Evolutionary conservation across 2,113 vertebrate species (phyloP).

Genomic region (Tachycineta bicolor): DNA sequence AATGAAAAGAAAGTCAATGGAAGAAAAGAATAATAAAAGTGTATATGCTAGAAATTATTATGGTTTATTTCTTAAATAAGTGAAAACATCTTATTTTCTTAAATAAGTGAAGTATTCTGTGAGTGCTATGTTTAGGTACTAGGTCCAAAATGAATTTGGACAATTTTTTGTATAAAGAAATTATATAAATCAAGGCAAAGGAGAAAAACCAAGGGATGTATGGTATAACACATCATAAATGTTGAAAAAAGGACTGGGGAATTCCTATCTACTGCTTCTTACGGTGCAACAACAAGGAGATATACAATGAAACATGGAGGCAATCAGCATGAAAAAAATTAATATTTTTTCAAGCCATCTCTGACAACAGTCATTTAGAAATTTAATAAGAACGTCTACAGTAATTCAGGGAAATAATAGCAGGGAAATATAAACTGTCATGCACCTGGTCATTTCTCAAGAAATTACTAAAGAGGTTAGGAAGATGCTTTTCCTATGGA

Average conservation of each 20-base stretch:
- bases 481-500: not conserved
- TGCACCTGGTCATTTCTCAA: not conserved
- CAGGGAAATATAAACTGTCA: slow-evolving; percentile 1
- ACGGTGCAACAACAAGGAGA: not conserved
- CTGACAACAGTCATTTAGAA: slow-evolving; percentile 27
- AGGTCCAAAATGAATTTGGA: not conserved
- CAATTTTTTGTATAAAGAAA: not conserved
- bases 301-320: not conserved
- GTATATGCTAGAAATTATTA: not conserved
- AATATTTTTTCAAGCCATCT: not conserved
- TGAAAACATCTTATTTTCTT: not conserved
- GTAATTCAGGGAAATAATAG: slow-evolving; percentile 17
- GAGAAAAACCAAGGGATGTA: not conserved
- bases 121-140: not conserved
- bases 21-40: not conserved
- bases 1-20: not conserved
- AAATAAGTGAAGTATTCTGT: not conserved
- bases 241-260: not conserved
- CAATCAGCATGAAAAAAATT: not conserved
- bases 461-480: slow-evolving; percentile 3
- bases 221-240: not conserved
- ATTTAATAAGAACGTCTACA: not conserved
- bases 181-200: not conserved
- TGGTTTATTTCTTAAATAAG: not conserved
- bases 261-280: not conserved